These are phyloP conservation scores for Drosophila rufa DNA, from an alignment of 1,140 invertebrate species.

Conservation along the genomic window DNA sequence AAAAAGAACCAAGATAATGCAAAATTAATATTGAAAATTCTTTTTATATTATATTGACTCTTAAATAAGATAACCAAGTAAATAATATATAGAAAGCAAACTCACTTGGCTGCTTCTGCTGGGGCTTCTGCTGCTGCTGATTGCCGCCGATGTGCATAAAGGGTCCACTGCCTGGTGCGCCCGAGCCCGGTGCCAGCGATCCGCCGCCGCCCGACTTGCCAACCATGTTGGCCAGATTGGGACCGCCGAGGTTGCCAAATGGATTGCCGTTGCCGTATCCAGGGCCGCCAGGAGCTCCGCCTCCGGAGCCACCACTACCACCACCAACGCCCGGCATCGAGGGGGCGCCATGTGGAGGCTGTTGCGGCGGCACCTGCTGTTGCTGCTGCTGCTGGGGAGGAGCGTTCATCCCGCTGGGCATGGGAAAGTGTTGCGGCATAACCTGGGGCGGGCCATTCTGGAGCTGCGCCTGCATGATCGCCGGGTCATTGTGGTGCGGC, in stretches of 20 bases:
- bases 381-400: constrained; percentile 65
- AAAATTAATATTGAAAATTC: no score
- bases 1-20: no score
- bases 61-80: neutral
- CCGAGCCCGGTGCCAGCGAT: constrained; percentile 86
- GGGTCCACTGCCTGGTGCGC: constrained; percentile 86
- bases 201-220: constrained; percentile 82
- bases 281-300: constrained; percentile 48
- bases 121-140: constrained; percentile 87
- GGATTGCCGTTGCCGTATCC: constrained; percentile 76
- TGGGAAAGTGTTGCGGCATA: constrained; percentile 82
- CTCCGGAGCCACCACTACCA: constrained; percentile 37
- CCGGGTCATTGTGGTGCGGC: constrained; percentile 95
- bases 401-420: constrained; percentile 70
- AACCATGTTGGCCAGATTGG: constrained; percentile 59
- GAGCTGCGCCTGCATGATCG: constrained; percentile 95
- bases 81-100: constrained; percentile 68
- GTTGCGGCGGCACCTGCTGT: constrained; percentile 56
- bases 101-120: constrained; percentile 92
- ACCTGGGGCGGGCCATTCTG: constrained; percentile 86
- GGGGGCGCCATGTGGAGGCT: constrained; percentile 48
- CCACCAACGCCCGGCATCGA: constrained; percentile 56
- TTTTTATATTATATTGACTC: no score
- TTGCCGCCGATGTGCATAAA: constrained; percentile 85
- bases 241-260: constrained; percentile 75